These are phyloP conservation scores for Sula dactylatra DNA, from an alignment of 2,113 vertebrate species.

Conservation along the genomic window DNA sequence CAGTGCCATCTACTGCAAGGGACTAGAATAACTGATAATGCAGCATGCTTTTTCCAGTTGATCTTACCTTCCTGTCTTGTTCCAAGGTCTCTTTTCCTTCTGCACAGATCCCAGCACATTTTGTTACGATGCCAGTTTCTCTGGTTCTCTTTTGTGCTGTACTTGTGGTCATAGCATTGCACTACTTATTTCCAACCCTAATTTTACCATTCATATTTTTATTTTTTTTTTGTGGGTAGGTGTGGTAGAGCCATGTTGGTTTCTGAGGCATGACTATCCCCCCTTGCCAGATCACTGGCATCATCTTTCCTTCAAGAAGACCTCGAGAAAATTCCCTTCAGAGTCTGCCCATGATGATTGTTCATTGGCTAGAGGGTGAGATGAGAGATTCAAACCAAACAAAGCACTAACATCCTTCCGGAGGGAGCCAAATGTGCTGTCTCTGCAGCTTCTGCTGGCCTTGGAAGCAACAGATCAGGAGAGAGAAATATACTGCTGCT, in stretches of 20 bases:
- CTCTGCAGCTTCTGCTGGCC: slow-evolving; percentile 34
- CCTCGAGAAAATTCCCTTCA: slow-evolving; percentile 26
- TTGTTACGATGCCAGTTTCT: background rate
- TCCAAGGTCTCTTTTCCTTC: background rate
- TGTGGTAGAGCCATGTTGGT: background rate
- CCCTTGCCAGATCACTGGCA: background rate
- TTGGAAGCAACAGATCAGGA: background rate
- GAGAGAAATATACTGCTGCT: background rate
- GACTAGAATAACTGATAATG: background rate
- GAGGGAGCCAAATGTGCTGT: background rate
- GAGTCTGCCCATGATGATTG: background rate
- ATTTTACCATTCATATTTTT: background rate
- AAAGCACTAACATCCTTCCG: background rate
- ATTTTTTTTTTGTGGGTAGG: background rate
- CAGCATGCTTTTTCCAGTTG: background rate
- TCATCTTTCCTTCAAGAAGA: background rate
- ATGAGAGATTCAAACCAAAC: slow-evolving; percentile 12
- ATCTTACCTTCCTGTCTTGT: background rate
- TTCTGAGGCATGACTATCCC: background rate
- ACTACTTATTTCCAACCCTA: background rate
- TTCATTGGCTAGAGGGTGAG: background rate
- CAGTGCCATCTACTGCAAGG: background rate
- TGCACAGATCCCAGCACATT: background rate
- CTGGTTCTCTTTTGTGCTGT: background rate
- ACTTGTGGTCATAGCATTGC: background rate